Conservation (phyloP, 2,797 vertebrate genomes). For the Orestias chungarensis region DNA sequence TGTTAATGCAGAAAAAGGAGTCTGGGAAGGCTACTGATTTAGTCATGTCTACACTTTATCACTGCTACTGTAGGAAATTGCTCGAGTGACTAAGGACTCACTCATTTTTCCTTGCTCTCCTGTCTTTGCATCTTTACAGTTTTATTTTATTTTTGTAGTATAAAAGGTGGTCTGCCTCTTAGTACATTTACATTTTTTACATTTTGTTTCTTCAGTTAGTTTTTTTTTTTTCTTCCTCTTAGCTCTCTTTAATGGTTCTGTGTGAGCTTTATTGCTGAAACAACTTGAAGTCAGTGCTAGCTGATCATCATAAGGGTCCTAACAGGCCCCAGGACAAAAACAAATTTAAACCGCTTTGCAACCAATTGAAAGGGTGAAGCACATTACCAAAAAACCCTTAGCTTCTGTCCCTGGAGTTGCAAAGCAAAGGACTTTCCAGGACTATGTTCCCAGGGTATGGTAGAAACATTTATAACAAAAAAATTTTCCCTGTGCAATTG, state of each 20-base stretch:
- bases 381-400: slow-evolving; percentile 37
- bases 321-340: slow-evolving; percentile 62
- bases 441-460: no score
- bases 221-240: slow-evolving; percentile 13
- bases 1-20: slow-evolving; percentile 52
- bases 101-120: slow-evolving; percentile 43
- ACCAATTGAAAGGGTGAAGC: slow-evolving; percentile 42
- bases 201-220: slow-evolving; percentile 9
- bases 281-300: slow-evolving; percentile 46
- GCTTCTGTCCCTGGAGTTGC: slow-evolving; percentile 30
- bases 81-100: slow-evolving; percentile 49
- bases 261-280: slow-evolving; percentile 54
- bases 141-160: slow-evolving; percentile 18
- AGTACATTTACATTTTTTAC: slow-evolving; percentile 26
- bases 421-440: slow-evolving; percentile 47
- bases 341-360: slow-evolving; percentile 56
- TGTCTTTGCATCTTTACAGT: slow-evolving; percentile 45
- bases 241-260: slow-evolving; percentile 15
- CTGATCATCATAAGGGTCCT: slow-evolving; percentile 64
- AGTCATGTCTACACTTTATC: slow-evolving; percentile 56
- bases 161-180: slow-evolving; percentile 43
- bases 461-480: no score
- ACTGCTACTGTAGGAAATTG: slow-evolving; percentile 53
- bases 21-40: slow-evolving; percentile 68
- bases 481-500: no score